phyloP scores from a whole-genome alignment of 2,797 vertebrate species.

The Xyrichtys novacula region DNA sequence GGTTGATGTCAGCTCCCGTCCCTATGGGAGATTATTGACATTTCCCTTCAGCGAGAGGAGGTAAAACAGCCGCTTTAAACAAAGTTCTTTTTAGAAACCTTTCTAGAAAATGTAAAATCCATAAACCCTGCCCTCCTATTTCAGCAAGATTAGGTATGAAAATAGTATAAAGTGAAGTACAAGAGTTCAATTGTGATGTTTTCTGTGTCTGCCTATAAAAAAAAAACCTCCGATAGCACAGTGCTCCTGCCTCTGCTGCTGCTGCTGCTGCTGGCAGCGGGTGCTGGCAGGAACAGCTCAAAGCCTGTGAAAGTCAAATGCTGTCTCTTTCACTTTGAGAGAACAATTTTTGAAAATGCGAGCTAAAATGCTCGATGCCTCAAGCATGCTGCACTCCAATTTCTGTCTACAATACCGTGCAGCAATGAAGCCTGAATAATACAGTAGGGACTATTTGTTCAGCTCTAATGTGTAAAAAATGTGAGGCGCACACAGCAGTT shows the following conservation, averaged over 20 bases:
- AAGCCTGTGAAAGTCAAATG: slow-evolving; percentile 76
- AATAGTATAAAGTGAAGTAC: slow-evolving; percentile 42
- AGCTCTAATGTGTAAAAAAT: slow-evolving; percentile 75
- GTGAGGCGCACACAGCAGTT: slow-evolving; percentile 59
- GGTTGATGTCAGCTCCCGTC: slow-evolving; percentile 58
- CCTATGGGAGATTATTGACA: slow-evolving; percentile 62
- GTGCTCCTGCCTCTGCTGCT: too few relatives aligned
- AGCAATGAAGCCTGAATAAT: slow-evolving; percentile 60
- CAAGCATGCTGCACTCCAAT: slow-evolving; percentile 65
- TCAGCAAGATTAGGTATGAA: slow-evolving; percentile 41
- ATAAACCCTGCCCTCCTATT: slow-evolving; percentile 33
- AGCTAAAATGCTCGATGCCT: slow-evolving; percentile 72
- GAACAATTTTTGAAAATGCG: slow-evolving; percentile 70
- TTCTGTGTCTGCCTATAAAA: slow-evolving; percentile 21
- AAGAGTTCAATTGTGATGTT: slow-evolving; percentile 36
- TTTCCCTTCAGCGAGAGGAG: slow-evolving; percentile 42
- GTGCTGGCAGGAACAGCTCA: slow-evolving; percentile 67
- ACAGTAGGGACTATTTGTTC: slow-evolving; percentile 76
- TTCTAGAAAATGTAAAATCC: slow-evolving; percentile 43
- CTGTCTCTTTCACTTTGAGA: slow-evolving; percentile 72
- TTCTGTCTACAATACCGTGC: slow-evolving; percentile 57
- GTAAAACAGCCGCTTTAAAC: slow-evolving; percentile 47
- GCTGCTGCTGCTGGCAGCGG: slow-evolving; percentile 59
- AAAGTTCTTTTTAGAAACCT: slow-evolving; percentile 36
- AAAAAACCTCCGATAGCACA: slow-evolving; percentile 51